These are phyloP conservation scores for Ianthella basta DNA, from an alignment of 37 sponge, comb jelly and placozoan genomes.

Conservation along the genomic window DNA sequence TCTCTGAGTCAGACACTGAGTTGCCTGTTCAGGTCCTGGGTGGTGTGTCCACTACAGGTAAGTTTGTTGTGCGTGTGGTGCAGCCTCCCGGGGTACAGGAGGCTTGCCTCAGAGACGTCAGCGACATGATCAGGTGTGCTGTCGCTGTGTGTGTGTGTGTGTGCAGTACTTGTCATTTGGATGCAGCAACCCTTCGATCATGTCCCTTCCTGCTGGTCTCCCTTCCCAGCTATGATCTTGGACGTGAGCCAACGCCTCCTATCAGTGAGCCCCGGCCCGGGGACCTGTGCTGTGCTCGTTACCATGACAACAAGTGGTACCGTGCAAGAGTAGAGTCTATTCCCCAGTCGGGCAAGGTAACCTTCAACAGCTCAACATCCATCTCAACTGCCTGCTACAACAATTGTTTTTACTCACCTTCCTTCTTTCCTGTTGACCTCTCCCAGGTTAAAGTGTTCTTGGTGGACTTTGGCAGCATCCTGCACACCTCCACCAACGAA, in stretches of 20 bases:
- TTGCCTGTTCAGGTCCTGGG: not conserved
- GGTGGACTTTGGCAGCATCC: not conserved
- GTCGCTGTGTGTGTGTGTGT: not conserved
- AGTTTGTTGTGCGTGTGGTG: not conserved
- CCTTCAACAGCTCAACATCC: too few relatives aligned
- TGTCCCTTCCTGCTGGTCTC: not conserved
- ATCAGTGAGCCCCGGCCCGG: not conserved
- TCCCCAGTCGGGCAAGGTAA: not conserved
- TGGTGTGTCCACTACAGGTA: not conserved
- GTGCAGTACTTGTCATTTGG: not conserved
- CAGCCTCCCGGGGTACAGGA: not conserved
- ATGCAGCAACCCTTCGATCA: not conserved
- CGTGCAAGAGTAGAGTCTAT: not conserved
- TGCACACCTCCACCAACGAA: not conserved
- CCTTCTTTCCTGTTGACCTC: not conserved
- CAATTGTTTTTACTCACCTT: too few relatives aligned
- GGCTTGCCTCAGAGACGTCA: not conserved
- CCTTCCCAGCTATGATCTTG: not conserved
- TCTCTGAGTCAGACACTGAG: not conserved
- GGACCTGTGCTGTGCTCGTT: slow-evolving; percentile 14
- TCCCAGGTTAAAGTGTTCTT: slow-evolving; percentile 6
- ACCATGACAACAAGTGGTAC: slow-evolving; percentile 8
- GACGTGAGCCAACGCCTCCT: not conserved
- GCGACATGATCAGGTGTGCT: not conserved
- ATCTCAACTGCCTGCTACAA: too few relatives aligned